phyloP scores from a whole-genome alignment of 1,140 invertebrate genomes.

The Pissodes strobi region DNA sequence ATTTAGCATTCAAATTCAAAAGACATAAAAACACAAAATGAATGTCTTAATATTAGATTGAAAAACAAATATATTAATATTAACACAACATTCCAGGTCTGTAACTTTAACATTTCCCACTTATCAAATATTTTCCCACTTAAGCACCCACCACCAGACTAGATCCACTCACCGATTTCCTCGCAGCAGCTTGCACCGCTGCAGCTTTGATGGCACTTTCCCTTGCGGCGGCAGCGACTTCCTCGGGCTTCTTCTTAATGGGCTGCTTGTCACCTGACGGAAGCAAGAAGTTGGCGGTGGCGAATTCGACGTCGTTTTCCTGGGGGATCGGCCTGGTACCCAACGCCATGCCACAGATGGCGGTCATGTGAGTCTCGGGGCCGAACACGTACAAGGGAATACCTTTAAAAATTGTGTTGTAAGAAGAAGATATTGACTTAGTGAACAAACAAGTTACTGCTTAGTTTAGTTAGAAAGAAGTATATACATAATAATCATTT shows the following conservation, averaged over 20 bases:
- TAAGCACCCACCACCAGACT: too few relatives aligned
- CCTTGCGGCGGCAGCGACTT: constrained; percentile 13
- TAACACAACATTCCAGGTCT: too few relatives aligned
- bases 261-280: constrained; percentile 71
- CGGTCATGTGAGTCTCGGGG: constrained; percentile 99
- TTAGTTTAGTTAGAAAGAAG: too few relatives aligned
- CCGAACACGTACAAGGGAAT: constrained; percentile 97
- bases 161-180: constrained; percentile 26
- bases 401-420: too few relatives aligned
- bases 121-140: too few relatives aligned
- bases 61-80: too few relatives aligned
- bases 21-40: too few relatives aligned
- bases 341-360: constrained; percentile 96
- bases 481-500: too few relatives aligned
- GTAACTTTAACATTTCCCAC: too few relatives aligned
- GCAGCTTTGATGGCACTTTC: constrained; percentile 19
- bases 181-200: constrained; percentile 10
- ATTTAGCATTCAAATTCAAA: too few relatives aligned
- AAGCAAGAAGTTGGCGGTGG: constrained; percentile 93
- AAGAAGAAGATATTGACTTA: background rate
- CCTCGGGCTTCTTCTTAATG: constrained; percentile 40
- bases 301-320: constrained; percentile 65
- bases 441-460: too few relatives aligned
- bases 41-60: too few relatives aligned
- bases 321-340: constrained; percentile 86